Evolutionary conservation across 2,888 invertebrate genomes (phyloP), one percentile per base, ranked within the genome.

Genomic region (Sepiola atlantica): DNA sequence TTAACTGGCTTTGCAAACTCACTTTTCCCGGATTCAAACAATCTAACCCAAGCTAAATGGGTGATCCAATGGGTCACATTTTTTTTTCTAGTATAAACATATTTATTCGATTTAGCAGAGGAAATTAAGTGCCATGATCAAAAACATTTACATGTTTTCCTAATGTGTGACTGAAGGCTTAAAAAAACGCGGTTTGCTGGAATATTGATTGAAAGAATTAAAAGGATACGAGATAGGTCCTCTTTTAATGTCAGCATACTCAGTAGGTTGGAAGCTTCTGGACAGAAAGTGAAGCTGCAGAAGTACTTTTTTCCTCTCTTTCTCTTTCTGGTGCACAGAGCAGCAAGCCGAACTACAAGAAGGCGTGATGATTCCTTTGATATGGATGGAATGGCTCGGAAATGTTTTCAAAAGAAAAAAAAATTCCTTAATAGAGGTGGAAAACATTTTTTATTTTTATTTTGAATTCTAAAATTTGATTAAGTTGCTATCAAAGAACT

Each of bases 351-450:
- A 32, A 77, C 32, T 77, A 77, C n/a, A 77, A 77, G n/a, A 77
- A 77, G n/a, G n/a, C 77, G n/a, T 77, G 77, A 77, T 77, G 32
- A n/a, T 77, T 77, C 77, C 77, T 77, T 77, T 77, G n/a, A 77
- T 77, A n/a, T 77, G 16, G n/a, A 18, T 16, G 77, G 77, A 77
- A 77, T 77, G 77, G 77, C 32, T 77, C 18, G 32, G 77, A n/a
- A 77, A 77, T 77, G 77, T 2, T 77, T 45, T 45, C 45, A 45
- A 45, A 45, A 45, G 45, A 18, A 10, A 77, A 77, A 77, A 77
- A 77, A 14, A 16, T 77, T n/a, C 16, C 32, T n/a, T n/a, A 77
- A 12, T n/a, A 77, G n/a, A 77, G n/a, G n/a, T 16, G n/a, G 77
- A 77, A 77, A 28, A 12, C 12, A 77, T 28, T 77, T 77, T 77